Base-by-base conservation (phyloP, 2,888 invertebrate genomes). In the Phaonia tiefii region DNA sequence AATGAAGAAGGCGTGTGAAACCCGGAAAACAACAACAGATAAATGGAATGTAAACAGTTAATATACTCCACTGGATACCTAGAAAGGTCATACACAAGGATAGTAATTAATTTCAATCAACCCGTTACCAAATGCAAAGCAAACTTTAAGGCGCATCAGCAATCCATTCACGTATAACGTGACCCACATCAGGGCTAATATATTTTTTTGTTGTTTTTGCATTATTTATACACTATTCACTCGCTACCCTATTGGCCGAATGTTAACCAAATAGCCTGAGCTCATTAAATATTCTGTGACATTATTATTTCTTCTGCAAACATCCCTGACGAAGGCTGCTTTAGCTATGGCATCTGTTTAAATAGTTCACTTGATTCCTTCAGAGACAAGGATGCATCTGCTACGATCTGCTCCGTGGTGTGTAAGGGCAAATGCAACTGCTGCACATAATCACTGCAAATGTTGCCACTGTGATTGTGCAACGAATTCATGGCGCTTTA, bases 241-340 rank as follows among this genome's bases (percentile, higher is more conserved):
- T 31, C 8, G 8, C 4, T 31, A 3, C 31, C 31, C 8, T 31
- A 5, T 31, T 8, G 31, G 31, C 8, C 15, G 0, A 15, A 25
- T 10, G 15, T 49, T 60, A 22, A 72, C 15, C n/a, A 66, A 74
- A 74, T 77, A 67, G 66, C 58, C 54, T 54, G 44, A 54, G 70
- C 76, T 76, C 75, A 65, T 75, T 75, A 73, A 63, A 72, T 70
- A 79, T 70, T 54, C 44, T 22, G 65, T 75, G 70, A 71, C 56
- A 72, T 63, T 69, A 65, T 73, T 76, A 20, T 25, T 51, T 44
- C n/a, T n/a, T n/a, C 31, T 49, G 58, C 10, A 39, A 63, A 63
- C 31, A 60, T 20, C 31, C 15, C 8, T 58, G 17, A 25, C 11
- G 10, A 22, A 13, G 22, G 2, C 13, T n/a, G 10, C n/a, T n/a